Base-by-base conservation (phyloP, 2,888 invertebrate species). In the Lepeophtheirus nordmannii region DNA sequence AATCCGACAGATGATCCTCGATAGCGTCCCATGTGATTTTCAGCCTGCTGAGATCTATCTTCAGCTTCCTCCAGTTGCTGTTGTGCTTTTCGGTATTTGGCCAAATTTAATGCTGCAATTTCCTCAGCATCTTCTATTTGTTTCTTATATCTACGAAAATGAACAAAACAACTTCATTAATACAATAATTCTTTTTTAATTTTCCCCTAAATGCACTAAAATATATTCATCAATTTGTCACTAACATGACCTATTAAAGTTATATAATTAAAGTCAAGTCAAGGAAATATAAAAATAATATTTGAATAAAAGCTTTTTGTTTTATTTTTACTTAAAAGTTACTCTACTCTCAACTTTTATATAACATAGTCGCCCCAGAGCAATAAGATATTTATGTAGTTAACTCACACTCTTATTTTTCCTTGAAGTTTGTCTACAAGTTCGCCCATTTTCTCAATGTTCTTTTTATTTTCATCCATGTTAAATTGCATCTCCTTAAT, bases 371-470 rank as follows among this genome's bases (percentile, higher is more conserved):
- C n/a, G n/a, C n/a, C n/a, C n/a, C n/a, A n/a, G n/a, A n/a, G n/a
- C n/a, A n/a, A n/a, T n/a, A n/a, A n/a, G n/a, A n/a, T n/a, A 30
- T 7, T 30, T 30, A 7, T 30, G 30, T 7, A 58, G n/a, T n/a
- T n/a, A 58, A 38, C 53, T 62, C 7, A 62, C 62, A 93, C 93
- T 86, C 97, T 97, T 85, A 98, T 93, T 87, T 98, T 98, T 82
- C 92, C 90, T 82, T 94, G 93, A 74, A 98, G 86, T 83, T 97
- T 97, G 83, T 98, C 98, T 73, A 96, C 94, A 76, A 97, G 85
- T 81, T 97, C 97, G 79, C 94, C 94, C 87, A 97, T 90, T 76
- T 96, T 90, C 78, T 96, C 94, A 82, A 96, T 94, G 82, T 96
- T 96, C 86, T 98, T 98, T 82, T 94, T 90, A 82, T 98, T 97